Evolutionary conservation across 2,113 vertebrate species (phyloP), one percentile per base, ranked within the genome.

Genomic region (Anguilla japonica): DNA sequence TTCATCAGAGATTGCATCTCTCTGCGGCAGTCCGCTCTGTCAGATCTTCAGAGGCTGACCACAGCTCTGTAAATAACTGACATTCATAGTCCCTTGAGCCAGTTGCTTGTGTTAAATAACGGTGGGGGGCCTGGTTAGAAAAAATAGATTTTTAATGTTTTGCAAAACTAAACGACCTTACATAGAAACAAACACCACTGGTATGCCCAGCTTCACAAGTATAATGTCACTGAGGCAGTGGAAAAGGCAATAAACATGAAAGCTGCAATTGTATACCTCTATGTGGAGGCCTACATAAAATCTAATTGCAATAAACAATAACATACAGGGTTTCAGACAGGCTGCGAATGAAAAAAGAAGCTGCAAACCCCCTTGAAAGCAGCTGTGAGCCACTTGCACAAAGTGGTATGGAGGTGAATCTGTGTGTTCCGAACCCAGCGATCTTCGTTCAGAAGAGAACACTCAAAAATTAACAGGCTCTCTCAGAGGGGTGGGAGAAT

Each of bases 231-330:
- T 75, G n/a, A 75, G 34, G 29, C 9, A 34, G 71, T 13, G 22
- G 71, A 81, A 81, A 43, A 41, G 39, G 79, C 79, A 81, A 81
- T 26, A 81, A 41, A 81, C 79, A 81, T 22, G 15, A 81, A 81
- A 81, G 16, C 79, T 43, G 11, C 79, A 14, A 34, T 43, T 34
- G 13, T 67, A 26, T 67, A 67, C 3, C 0, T 56, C 15, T 16
- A 2, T 60, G 15, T 60, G 3, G 18, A 60, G 8, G 60, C 8
- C 16, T 20, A 81, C 14, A 41, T 20, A 20, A 18, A 41, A 81
- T 75, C 71, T 8, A 75, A 29, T 34, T 29, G 2, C 71, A 34
- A 75, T 13, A 75, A n/a, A 75, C 71, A 75, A 75, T 13, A 75
- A 13, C 71, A 29, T 75, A n/a, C 43, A 41, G 79, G 79, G 13